Percentiles rank a stretch among this genome's conserved stretches.
phyloP scores from a whole-genome alignment of 1,140 invertebrate genomes.

The Nymphalis io region DNA sequence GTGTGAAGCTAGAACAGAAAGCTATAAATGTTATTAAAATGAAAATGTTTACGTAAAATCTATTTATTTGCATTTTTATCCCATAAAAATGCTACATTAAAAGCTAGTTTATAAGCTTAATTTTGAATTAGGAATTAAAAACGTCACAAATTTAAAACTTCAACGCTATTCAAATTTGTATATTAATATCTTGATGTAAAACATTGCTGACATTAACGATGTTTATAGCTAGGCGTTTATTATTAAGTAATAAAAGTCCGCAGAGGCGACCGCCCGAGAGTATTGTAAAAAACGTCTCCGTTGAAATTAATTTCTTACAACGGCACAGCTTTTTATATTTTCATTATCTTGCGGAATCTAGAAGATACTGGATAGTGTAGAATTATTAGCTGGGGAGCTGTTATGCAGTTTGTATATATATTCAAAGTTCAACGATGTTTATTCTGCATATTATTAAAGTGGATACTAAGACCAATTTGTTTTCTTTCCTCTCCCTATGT shows the following conservation, averaged over 20 bases:
- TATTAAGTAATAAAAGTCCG: conserved; percentile 57
- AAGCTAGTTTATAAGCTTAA: no score
- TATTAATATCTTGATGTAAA: conserved; percentile 46
- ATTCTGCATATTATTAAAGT: no score
- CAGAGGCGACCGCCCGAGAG: conserved; percentile 40
- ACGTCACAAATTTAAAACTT: conserved; percentile 4
- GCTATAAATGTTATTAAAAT: no score
- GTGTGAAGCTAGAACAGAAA: no score
- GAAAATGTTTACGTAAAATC: no score
- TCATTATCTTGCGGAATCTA: conserved; percentile 22
- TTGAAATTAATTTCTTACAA: conserved; percentile 49
- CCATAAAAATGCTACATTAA: no score
- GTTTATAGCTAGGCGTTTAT: conserved; percentile 55
- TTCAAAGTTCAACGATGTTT: neutral
- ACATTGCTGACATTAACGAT: conserved; percentile 46
- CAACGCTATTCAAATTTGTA: conserved; percentile 35
- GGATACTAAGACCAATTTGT: no score
- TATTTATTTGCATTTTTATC: no score
- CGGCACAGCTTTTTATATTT: conserved; percentile 37
- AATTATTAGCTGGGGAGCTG: neutral
- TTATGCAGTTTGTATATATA: neutral
- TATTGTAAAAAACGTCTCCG: conserved; percentile 52
- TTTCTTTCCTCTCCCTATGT: no score
- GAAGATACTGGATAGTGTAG: neutral
- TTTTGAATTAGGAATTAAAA: neutral